Evolutionary conservation across 2,888 invertebrate species (phyloP), one percentile per base, ranked within the genome.

Genomic region (Dolomedes plantarius): DNA sequence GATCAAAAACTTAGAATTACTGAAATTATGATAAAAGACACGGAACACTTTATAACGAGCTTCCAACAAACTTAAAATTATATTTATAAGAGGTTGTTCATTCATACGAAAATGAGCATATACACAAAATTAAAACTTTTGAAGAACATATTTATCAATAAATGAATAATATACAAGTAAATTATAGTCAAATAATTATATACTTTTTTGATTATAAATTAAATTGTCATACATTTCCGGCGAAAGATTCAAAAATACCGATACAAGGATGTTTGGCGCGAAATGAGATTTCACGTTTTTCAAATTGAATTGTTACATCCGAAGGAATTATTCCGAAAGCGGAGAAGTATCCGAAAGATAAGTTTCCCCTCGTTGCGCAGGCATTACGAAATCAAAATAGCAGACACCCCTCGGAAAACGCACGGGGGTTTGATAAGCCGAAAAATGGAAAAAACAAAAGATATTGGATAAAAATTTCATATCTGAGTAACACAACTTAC

Each of bases 291-390:
- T 31, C 65, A 65, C 23, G 56, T 56, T 23, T 1, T 19, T 56
- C 16, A 64, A 56, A 23, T 46, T 19, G 56, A 56, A 11, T 56
- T 23, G 23, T 6, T 11, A 23, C 23, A 56, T 56, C 23, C 56
- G 3, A 56, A 23, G 3, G 23, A 56, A 56, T 23, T 56, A 56
- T 56, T 56, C 56, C 56, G 23, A 56, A 11, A 56, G 3, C 28
- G 16, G 46, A 31, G 31, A 74, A 77, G 64, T 69, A 76, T 62
- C 69, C 46, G 16, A 11, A 31, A 83, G 71, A 83, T 83, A 77
- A 83, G 56, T 83, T 83, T 83, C 36, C 76, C 83, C 76, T 71
- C 73, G 68, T 39, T 83, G 83, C 83, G 83, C 83, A 83, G 83
- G 75, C 46, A 83, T 83, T 83, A 77, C 83, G 83, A 83, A 83